Percentiles rank a stretch among this genome's conserved stretches.
Conservation (phyloP, 2,888 invertebrate species). For the Uropetala carovei region DNA sequence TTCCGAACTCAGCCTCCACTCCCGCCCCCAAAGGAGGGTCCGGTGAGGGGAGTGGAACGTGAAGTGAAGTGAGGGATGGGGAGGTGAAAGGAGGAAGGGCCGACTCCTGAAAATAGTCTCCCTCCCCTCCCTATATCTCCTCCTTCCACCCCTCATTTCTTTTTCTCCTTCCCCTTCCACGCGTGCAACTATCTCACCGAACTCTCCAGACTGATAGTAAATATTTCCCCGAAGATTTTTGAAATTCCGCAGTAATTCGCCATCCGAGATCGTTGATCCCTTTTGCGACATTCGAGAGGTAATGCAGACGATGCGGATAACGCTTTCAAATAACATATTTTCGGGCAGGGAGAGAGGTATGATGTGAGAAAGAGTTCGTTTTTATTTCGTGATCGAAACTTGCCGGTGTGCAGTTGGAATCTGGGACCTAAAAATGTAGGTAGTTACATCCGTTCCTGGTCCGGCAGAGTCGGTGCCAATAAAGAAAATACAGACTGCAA, state of each 20-base stretch:
- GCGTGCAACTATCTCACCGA: neutral
- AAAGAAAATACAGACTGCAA: too few species aligned
- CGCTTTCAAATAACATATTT: neutral
- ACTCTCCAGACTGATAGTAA: conserved; percentile 5
- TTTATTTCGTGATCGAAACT: too few species aligned
- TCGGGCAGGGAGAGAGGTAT: neutral
- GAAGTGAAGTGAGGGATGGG: too few species aligned
- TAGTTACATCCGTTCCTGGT: too few species aligned
- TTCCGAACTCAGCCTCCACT: neutral
- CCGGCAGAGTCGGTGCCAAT: too few species aligned
- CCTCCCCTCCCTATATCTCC: neutral
- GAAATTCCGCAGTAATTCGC: conserved; percentile 24
- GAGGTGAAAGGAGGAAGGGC: neutral
- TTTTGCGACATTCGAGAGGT: neutral
- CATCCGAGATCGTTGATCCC: neutral
- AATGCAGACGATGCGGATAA: neutral
- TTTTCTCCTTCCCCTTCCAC: too few species aligned
- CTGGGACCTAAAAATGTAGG: too few species aligned
- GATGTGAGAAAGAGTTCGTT: too few species aligned
- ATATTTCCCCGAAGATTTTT: conserved; percentile 19
- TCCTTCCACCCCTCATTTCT: too few species aligned
- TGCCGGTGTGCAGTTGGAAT: too few species aligned
- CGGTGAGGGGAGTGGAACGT: too few species aligned
- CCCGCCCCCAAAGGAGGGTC: neutral
- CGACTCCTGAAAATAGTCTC: conserved; percentile 21